Evolutionary conservation across 1,140 invertebrate genomes (phyloP).

Genomic region (Latrodectus geometricus): DNA sequence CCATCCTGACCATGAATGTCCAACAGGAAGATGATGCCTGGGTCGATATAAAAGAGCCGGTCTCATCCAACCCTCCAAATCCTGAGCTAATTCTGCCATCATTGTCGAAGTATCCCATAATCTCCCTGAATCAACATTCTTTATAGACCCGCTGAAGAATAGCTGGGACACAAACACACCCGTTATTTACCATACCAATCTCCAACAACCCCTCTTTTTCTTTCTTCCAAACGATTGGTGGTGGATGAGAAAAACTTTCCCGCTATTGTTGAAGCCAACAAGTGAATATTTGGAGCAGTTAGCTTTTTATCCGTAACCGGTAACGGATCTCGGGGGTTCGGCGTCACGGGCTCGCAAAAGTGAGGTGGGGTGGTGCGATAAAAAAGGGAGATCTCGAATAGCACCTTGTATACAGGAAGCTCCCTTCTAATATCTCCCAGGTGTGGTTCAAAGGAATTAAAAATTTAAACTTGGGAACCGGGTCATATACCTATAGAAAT

Average conservation of each 20-base stretch:
- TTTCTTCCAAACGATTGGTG: not conserved
- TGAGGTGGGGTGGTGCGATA: conserved; percentile 43
- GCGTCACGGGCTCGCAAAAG: conserved; percentile 1
- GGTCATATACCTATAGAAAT: not conserved
- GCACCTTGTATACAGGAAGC: conserved; percentile 38
- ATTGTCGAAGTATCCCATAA: conserved; percentile 30
- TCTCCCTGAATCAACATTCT: conserved; percentile 27
- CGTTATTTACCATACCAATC: conserved; percentile 50
- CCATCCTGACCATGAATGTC: conserved; percentile 28
- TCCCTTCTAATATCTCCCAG: not conserved
- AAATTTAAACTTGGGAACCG: conserved; percentile 53
- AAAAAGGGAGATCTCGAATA: not conserved
- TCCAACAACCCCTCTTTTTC: conserved; percentile 5
- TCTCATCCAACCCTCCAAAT: not conserved
- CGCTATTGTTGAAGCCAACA: conserved; percentile 20
- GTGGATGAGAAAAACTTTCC: not conserved
- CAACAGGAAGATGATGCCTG: not conserved
- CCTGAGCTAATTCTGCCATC: conserved; percentile 10
- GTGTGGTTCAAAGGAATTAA: conserved; percentile 39
- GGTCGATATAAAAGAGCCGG: not conserved
- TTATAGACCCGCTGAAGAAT: conserved; percentile 32
- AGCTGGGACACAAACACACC: conserved; percentile 22
- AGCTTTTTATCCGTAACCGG: not conserved
- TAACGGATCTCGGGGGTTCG: conserved; percentile 37
- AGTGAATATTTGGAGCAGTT: conserved; percentile 34